phyloP scores from a whole-genome alignment of 2,797 vertebrate genomes.

The Aphelocoma californica region DNA sequence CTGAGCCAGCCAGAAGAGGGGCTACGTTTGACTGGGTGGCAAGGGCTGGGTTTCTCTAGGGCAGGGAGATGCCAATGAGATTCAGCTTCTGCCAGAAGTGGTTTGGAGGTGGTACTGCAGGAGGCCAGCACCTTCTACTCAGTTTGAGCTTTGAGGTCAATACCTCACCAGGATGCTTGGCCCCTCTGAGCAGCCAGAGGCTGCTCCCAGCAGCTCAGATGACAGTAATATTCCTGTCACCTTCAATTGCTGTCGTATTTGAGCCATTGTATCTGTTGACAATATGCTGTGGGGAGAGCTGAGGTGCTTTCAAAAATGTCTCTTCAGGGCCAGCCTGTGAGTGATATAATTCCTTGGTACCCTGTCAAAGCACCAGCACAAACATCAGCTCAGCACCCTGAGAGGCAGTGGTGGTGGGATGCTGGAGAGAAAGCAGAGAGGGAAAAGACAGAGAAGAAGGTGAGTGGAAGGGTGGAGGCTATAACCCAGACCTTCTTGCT shows the following conservation, averaged over 20 bases:
- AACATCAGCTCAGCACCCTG: background rate
- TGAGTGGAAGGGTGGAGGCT: background rate
- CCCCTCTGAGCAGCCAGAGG: background rate
- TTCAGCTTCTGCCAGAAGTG: background rate
- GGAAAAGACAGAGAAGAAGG: background rate
- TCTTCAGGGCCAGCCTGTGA: background rate
- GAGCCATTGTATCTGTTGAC: background rate
- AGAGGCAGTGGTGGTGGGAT: background rate
- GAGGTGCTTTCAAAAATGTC: background rate
- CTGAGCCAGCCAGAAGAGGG: background rate
- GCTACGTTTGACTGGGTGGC: accelerated
- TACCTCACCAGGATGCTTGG: background rate
- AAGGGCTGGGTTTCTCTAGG: accelerated
- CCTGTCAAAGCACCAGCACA: background rate
- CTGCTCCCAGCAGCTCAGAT: background rate
- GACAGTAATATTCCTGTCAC: background rate
- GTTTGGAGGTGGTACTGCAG: background rate
- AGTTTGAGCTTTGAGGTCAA: background rate
- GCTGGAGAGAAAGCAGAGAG: background rate
- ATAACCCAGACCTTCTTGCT: background rate
- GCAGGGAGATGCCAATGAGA: background rate
- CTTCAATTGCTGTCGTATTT: background rate
- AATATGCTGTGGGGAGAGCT: background rate
- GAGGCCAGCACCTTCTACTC: background rate
- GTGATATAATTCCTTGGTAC: background rate